Percentiles rank a stretch among this genome's conserved stretches.
These are phyloP conservation scores for Tryphoninae sp. DNA, from an alignment of 2,888 invertebrate genomes.

Conservation along the genomic window DNA sequence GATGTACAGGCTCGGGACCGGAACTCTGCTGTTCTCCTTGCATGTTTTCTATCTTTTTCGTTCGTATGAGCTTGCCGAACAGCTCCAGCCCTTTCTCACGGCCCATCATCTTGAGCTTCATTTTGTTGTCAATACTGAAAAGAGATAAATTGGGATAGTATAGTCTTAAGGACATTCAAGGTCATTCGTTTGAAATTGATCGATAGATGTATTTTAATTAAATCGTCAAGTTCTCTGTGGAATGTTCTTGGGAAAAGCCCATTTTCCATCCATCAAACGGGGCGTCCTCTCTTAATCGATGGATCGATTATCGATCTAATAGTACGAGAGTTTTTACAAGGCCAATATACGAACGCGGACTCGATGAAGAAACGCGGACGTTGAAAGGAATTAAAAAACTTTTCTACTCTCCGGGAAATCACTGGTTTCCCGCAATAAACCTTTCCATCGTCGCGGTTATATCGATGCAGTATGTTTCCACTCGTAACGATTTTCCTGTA, in stretches of 20 bases:
- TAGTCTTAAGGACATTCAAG: not conserved
- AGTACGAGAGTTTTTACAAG: not conserved
- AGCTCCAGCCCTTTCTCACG: slow-evolving; percentile 87
- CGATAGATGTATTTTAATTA: too few species aligned
- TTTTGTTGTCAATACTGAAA: slow-evolving; percentile 73
- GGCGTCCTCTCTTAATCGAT: not conserved
- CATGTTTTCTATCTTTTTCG: slow-evolving; percentile 90
- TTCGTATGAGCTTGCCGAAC: slow-evolving; percentile 92
- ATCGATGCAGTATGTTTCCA: not conserved
- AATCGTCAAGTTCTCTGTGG: too few species aligned
- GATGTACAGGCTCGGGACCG: slow-evolving; percentile 80
- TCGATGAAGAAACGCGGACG: not conserved
- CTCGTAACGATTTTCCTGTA: slow-evolving; percentile 24
- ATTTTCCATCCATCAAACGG: too few species aligned
- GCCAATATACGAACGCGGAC: not conserved
- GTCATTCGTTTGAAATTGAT: not conserved
- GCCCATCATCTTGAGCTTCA: slow-evolving; percentile 84
- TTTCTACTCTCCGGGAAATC: slow-evolving; percentile 23
- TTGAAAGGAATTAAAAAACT: slow-evolving; percentile 36
- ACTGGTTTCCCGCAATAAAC: slow-evolving; percentile 45
- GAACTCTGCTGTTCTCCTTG: slow-evolving; percentile 82
- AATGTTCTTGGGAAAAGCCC: too few species aligned
- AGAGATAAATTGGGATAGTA: slow-evolving; percentile 1
- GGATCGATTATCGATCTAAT: slow-evolving; percentile 3
- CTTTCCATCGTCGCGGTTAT: slow-evolving; percentile 16